These are phyloP conservation scores for Ciconia maguari DNA, from an alignment of 2,113 vertebrate species.

Conservation along the genomic window DNA sequence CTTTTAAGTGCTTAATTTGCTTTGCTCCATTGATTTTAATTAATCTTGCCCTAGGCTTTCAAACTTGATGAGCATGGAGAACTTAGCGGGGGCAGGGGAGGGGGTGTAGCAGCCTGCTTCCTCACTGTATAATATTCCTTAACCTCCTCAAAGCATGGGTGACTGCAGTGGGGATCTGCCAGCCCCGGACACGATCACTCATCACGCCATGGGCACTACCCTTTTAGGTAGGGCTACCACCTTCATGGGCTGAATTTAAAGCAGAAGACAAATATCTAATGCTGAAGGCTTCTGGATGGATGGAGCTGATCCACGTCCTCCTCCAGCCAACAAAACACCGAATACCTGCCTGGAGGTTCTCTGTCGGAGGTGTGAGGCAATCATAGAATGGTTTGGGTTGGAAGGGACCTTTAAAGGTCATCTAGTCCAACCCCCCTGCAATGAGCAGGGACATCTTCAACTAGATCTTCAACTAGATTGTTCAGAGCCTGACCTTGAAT, in stretches of 20 bases:
- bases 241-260: neutral
- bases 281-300: neutral
- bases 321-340: accelerated
- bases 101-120: neutral
- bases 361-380: neutral
- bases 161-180: neutral
- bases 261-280: neutral
- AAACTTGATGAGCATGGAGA: conserved; percentile 39
- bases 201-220: neutral
- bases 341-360: neutral
- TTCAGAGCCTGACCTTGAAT: neutral
- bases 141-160: neutral
- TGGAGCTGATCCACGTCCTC: neutral
- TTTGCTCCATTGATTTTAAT: conserved; percentile 72
- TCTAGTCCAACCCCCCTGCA: neutral
- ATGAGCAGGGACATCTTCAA: neutral
- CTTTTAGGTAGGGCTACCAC: neutral
- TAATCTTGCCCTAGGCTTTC: conserved; percentile 65
- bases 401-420: neutral
- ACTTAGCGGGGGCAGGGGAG: neutral
- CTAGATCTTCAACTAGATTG: neutral
- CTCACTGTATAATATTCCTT: neutral
- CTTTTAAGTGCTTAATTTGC: conserved; percentile 64
- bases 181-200: neutral
- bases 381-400: neutral